These are phyloP conservation scores for Peromyscus maniculatus DNA, from an alignment of 2,113 vertebrate species.

Conservation along the genomic window DNA sequence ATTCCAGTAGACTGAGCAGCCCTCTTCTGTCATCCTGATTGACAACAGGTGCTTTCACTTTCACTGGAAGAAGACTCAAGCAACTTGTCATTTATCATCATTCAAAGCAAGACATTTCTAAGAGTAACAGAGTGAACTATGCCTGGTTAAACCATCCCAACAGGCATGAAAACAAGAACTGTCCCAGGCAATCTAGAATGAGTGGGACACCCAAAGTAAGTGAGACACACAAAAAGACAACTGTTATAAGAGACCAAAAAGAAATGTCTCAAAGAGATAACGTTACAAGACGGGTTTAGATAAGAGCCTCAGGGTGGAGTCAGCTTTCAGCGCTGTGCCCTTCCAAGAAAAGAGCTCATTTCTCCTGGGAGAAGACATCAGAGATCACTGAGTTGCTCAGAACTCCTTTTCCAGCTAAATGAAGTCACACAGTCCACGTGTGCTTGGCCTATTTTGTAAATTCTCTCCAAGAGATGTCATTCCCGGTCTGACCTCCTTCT, in stretches of 20 bases:
- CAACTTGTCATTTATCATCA: constrained; percentile 17
- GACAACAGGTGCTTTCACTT: neutral
- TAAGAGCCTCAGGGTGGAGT: constrained; percentile 57
- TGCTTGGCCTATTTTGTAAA: constrained; percentile 54
- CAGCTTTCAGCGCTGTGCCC: constrained; percentile 26
- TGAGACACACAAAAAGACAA: constrained; percentile 50
- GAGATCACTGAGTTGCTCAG: constrained; percentile 40
- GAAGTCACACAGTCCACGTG: constrained; percentile 63
- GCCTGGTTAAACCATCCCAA: neutral
- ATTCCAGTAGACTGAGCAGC: neutral
- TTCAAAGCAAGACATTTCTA: constrained; percentile 20
- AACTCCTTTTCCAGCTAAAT: constrained; percentile 48
- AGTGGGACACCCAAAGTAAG: neutral
- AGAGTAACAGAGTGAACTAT: neutral
- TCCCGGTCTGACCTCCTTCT: neutral
- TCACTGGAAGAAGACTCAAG: neutral
- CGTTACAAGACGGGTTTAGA: constrained; percentile 41
- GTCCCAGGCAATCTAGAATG: neutral
- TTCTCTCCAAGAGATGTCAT: constrained; percentile 53
- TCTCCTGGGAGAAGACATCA: constrained; percentile 61
- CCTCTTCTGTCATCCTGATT: neutral
- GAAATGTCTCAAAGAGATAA: constrained; percentile 66
- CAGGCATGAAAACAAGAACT: constrained; percentile 20
- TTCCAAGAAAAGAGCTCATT: constrained; percentile 70
- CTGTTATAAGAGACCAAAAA: constrained; percentile 53